A percentile compares a stretch with the other conserved stretches of the same genome.
These are phyloP conservation scores for Acinonyx jubatus DNA, from an alignment of 2,113 vertebrate species.

Conservation along the genomic window DNA sequence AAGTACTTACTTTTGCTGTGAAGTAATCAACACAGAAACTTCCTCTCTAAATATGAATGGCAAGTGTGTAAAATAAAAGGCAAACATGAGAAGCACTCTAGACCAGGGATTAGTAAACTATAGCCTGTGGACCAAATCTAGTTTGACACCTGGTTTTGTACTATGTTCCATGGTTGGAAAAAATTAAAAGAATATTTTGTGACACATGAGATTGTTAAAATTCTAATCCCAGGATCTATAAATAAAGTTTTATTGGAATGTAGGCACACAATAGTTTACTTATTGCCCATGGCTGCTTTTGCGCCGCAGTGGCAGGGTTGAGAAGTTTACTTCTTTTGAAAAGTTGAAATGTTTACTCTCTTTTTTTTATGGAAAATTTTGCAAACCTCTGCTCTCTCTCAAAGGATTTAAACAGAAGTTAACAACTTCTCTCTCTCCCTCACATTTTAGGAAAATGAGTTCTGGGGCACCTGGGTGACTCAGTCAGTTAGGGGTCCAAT, in stretches of 20 bases:
- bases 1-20: not conserved
- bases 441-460: not conserved
- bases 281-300: not conserved
- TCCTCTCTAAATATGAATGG: not conserved
- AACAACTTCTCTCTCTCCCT: not conserved
- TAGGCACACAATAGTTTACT: not conserved
- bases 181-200: not conserved
- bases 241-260: not conserved
- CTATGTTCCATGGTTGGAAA: not conserved
- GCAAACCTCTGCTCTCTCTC: not conserved
- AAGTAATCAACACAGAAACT: not conserved
- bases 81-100: not conserved
- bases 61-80: not conserved
- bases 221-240: not conserved
- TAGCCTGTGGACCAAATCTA: not conserved
- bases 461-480: not conserved
- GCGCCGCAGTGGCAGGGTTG: not conserved
- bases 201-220: not conserved
- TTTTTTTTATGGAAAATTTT: not conserved
- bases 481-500: too few relatives aligned
- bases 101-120: not conserved
- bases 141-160: not conserved
- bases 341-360: not conserved
- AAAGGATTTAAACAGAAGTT: not conserved
- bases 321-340: not conserved